Percentiles rank a stretch among this genome's conserved stretches.
phyloP scores from a whole-genome alignment of 2,888 invertebrate genomes.

The Phorcus lineatus region DNA sequence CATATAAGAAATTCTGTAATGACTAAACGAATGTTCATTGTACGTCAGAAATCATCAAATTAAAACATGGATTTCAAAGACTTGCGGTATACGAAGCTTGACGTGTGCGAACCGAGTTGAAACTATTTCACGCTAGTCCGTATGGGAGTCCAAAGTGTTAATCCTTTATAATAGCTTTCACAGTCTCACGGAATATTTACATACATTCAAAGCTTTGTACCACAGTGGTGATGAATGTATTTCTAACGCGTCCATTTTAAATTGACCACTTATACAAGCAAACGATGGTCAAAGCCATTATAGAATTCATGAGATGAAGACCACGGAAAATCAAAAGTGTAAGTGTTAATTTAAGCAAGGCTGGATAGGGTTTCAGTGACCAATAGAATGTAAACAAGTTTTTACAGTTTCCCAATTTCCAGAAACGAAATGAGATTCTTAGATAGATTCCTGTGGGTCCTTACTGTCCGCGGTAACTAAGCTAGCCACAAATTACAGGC shows the following conservation, averaged over 20 bases:
- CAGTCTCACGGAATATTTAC: neutral
- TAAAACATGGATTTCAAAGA: no score
- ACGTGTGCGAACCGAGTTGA: no score
- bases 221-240: neutral
- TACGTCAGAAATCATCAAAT: no score
- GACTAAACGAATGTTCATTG: no score
- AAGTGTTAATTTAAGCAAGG: constrained; percentile 6
- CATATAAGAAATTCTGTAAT: no score
- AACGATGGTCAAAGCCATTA: neutral
- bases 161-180: neutral
- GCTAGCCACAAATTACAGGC: neutral
- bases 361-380: neutral
- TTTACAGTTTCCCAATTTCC: constrained; percentile 5
- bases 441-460: neutral
- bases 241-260: neutral
- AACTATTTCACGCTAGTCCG: no score
- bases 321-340: neutral
- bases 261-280: neutral
- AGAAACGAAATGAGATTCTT: constrained; percentile 9
- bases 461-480: neutral
- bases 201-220: neutral
- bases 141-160: no score
- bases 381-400: neutral
- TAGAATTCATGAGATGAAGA: neutral
- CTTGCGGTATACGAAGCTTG: no score